phyloP scores from a whole-genome alignment of 2,888 invertebrate species.

The Drosophila nr. perissopoda region DNA sequence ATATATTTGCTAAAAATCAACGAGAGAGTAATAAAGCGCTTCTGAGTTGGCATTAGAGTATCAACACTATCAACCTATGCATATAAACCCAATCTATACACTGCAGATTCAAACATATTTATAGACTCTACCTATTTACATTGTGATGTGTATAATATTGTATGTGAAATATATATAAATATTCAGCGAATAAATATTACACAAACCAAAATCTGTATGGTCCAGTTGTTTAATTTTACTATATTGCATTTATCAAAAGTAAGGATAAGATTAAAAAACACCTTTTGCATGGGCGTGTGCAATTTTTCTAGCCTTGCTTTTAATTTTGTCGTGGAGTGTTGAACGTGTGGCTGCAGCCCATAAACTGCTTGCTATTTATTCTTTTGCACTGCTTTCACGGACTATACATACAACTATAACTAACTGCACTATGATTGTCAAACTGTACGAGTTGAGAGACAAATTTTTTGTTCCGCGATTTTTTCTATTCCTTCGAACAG shows the following conservation, averaged over 20 bases:
- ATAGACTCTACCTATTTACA: constrained; percentile 37
- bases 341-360: background rate
- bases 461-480: background rate
- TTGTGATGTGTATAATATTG: constrained; percentile 51
- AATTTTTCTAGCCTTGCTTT: background rate
- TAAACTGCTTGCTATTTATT: constrained; percentile 20
- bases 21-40: background rate
- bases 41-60: constrained; percentile 6
- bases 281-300: background rate
- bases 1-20: background rate
- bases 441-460: constrained; percentile 7
- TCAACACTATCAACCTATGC: constrained; percentile 3
- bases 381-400: constrained; percentile 28
- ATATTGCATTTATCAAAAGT: background rate
- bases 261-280: background rate
- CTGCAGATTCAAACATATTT: constrained; percentile 30
- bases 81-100: constrained; percentile 21
- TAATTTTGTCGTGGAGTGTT: background rate
- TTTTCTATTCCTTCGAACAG: background rate
- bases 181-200: constrained; percentile 65
- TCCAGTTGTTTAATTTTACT: background rate
- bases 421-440: background rate
- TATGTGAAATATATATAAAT: constrained; percentile 59
- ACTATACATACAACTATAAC: background rate
- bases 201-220: constrained; percentile 6